Base-by-base conservation (phyloP, 2,888 invertebrate genomes). In the Neoaliturus tenellus region DNA sequence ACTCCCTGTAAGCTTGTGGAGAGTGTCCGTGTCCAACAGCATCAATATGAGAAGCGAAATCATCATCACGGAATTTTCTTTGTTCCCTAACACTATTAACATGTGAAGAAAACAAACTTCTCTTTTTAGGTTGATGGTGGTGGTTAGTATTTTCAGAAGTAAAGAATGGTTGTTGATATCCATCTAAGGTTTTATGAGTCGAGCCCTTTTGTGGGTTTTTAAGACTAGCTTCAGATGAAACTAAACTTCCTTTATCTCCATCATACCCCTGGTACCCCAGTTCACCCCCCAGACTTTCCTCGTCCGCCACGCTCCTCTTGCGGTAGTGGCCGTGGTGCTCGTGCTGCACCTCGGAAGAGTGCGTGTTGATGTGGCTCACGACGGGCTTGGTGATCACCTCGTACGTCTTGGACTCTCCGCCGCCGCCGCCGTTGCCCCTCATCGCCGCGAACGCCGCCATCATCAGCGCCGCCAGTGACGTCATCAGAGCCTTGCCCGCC, bases 381-480 rank as follows among this genome's bases (percentile, higher is more conserved):
- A 96, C 92, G 0, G 96, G 96, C 87, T 96, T 96, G 44, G 96
- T 94, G 10, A 97, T 95, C 85, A 96, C 96, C 90, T 96, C 96
- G 89, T 96, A 96, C 0, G 96, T 96, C 10, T 96, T 87, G 67
- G 94, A 90, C 86, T 91, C 90, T 0, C 84, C 85, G 14, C 85
- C 85, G 4, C 88, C 89, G 6, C 85, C 86, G 17, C 85, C 83
- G 48, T 81, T 82, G n/a, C 85, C 86, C 48, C 58, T 73, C 82
- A 88, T 84, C 6, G 87, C 87, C 8, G 88, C 85, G 4, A 87
- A 84, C 4, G 86, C 86, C 6, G 88, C 85, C 78, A 88, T 73
- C 73, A 87, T 81, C 28, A 88, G 86, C 8, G 88, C 88, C 58
- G 88, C 83, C 67, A 88, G 82, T 41, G 88, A 87, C 8, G 87